Percentiles rank a stretch among this genome's conserved stretches.
phyloP scores from a whole-genome alignment of 2,113 vertebrate genomes.

The Pantherophis guttatus region DNA sequence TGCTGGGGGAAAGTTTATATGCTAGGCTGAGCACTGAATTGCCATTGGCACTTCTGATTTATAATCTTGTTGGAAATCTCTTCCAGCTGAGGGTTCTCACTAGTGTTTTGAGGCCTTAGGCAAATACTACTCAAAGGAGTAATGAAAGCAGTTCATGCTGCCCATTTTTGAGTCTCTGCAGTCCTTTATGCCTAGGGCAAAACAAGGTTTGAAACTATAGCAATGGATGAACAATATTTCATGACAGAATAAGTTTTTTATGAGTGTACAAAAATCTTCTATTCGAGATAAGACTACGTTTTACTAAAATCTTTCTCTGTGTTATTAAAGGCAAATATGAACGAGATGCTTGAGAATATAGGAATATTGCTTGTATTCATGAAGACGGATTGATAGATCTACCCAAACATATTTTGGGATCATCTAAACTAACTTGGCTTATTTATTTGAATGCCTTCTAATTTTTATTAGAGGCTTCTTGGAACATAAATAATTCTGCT shows the following conservation, averaged over 20 bases:
- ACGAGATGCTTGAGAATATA: not conserved
- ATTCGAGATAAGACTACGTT: not conserved
- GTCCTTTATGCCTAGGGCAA: conserved; percentile 3
- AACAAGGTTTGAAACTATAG: not conserved
- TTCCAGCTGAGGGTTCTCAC: not conserved
- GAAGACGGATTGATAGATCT: not conserved
- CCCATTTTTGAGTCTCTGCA: not conserved
- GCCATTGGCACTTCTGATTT: not conserved
- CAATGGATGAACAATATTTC: not conserved
- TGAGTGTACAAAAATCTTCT: not conserved
- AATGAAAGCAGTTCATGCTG: not conserved
- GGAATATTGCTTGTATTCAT: not conserved
- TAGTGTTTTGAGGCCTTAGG: conserved; percentile 1
- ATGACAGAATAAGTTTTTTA: not conserved
- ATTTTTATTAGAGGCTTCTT: too few species aligned
- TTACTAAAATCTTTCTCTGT: not conserved
- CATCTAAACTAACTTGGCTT: not conserved
- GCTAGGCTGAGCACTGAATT: not conserved
- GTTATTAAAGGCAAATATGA: not conserved
- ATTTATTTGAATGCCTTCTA: not conserved
- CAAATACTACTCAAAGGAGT: conserved; percentile 12
- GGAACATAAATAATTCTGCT: not conserved
- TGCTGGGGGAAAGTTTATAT: not conserved
- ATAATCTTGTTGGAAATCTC: not conserved
- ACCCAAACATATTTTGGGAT: not conserved